Conservation (phyloP, 2,797 vertebrate species). For the Meriones psammophilus region DNA sequence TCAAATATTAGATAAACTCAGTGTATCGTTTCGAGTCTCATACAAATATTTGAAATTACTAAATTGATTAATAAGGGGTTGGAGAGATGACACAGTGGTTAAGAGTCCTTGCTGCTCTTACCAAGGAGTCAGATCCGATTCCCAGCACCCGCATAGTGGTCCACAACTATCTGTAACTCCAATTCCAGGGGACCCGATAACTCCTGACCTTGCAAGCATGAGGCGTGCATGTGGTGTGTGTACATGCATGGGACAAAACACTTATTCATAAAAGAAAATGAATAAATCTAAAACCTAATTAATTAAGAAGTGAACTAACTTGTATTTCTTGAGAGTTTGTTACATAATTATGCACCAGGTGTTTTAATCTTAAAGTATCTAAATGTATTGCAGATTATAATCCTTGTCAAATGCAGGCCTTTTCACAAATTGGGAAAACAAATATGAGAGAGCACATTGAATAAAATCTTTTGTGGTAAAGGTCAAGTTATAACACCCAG, state of each 20-base stretch:
- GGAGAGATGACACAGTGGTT: background rate
- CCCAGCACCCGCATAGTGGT: background rate
- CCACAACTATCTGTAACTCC: background rate
- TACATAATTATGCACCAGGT: slow-evolving; percentile 14
- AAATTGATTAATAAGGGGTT: background rate
- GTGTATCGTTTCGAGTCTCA: background rate
- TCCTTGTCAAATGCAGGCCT: background rate
- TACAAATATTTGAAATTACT: background rate
- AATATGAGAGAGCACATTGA: background rate
- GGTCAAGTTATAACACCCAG: background rate
- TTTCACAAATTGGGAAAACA: slow-evolving; percentile 17
- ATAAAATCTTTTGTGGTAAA: slow-evolving; percentile 10
- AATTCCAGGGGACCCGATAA: background rate
- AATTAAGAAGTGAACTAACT: slow-evolving; percentile 46
- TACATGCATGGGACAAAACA: background rate
- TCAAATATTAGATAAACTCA: background rate
- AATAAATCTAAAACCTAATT: background rate
- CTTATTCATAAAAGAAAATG: background rate
- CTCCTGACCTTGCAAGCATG: background rate
- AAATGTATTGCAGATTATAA: slow-evolving; percentile 22
- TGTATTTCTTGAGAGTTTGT: background rate
- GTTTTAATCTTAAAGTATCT: background rate
- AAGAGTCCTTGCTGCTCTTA: background rate
- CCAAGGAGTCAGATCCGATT: background rate
- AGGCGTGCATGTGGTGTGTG: too few relatives aligned